Conservation (phyloP, 2,113 vertebrate genomes). For the Odocoileus hemionus region DNA sequence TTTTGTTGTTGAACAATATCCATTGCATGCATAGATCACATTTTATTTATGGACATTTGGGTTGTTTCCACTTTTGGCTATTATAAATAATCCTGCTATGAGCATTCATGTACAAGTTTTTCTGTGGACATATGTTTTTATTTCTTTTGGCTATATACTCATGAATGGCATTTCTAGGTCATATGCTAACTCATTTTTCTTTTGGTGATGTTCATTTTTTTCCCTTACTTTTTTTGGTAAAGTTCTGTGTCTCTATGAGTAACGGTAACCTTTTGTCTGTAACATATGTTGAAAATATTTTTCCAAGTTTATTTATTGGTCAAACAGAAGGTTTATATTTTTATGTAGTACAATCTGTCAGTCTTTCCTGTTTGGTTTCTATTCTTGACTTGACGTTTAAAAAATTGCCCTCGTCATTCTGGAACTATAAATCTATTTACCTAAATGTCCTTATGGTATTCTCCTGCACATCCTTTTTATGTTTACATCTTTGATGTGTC, state of each 20-base stretch:
- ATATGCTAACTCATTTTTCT: neutral
- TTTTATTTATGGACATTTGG: neutral
- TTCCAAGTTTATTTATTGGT: conserved; percentile 56
- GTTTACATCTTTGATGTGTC: neutral
- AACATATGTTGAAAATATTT: conserved; percentile 56
- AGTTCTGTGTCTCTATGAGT: conserved; percentile 48
- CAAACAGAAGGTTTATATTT: conserved; percentile 60
- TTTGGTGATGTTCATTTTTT: neutral
- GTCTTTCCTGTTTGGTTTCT: conserved; percentile 53
- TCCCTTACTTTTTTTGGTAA: neutral
- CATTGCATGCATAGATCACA: neutral
- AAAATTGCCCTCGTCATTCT: neutral
- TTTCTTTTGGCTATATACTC: neutral
- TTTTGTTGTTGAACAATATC: neutral
- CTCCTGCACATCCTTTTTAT: neutral
- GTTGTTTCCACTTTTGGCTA: neutral
- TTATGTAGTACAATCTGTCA: conserved; percentile 43
- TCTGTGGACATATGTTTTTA: neutral
- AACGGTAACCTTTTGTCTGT: conserved; percentile 53
- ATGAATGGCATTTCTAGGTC: neutral
- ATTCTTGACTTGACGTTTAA: conserved; percentile 40
- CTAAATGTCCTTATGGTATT: conserved; percentile 31
- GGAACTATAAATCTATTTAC: conserved; percentile 27
- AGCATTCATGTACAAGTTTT: neutral
- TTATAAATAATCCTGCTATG: neutral